phyloP scores from a whole-genome alignment of 2,113 vertebrate genomes.

The Pelecanoides urinatrix region DNA sequence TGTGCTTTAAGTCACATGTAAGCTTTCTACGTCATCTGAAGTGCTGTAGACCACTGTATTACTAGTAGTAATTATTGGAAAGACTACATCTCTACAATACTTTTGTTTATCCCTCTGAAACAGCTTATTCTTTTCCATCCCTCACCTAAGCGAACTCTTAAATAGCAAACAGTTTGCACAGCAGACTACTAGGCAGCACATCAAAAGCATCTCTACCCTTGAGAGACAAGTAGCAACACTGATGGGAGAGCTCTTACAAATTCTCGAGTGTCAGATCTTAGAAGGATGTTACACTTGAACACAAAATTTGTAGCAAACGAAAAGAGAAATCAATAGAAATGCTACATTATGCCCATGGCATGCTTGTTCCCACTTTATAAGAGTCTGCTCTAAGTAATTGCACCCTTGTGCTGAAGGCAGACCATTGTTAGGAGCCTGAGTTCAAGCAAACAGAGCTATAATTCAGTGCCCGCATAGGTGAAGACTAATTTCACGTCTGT shows the following conservation, averaged over 20 bases:
- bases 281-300: not conserved
- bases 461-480: not conserved
- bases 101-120: conserved; percentile 9
- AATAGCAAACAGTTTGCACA: not conserved
- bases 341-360: not conserved
- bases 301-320: not conserved
- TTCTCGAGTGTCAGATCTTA: not conserved
- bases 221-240: not conserved
- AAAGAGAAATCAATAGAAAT: conserved; percentile 11
- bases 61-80: not conserved
- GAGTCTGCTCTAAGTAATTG: not conserved
- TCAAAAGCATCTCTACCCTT: not conserved
- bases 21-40: not conserved
- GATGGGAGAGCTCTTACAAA: not conserved
- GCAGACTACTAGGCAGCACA: not conserved
- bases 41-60: not conserved
- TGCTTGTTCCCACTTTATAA: not conserved
- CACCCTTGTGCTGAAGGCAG: not conserved
- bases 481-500: not conserved
- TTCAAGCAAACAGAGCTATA: not conserved
- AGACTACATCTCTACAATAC: not conserved
- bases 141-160: not conserved
- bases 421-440: not conserved
- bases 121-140: not conserved
- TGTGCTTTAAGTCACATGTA: not conserved